These are phyloP conservation scores for Dasysyrphus albostriatus DNA, from an alignment of 2,888 invertebrate species.

Conservation along the genomic window DNA sequence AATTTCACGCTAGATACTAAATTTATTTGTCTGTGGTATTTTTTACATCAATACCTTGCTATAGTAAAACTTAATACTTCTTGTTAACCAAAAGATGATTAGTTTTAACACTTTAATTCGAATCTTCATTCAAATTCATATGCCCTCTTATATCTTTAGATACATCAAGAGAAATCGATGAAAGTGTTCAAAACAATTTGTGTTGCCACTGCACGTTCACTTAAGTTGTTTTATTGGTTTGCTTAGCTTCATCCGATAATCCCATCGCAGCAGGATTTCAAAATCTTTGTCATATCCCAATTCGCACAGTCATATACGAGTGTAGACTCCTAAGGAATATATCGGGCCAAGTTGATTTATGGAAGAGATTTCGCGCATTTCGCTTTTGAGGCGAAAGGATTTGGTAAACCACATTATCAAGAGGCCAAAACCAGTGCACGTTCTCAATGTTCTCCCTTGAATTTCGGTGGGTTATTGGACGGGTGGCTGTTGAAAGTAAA, in stretches of 20 bases:
- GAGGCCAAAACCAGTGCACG: constrained; percentile 58
- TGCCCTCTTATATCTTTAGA: background rate
- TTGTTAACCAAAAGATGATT: background rate
- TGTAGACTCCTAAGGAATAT: constrained; percentile 35
- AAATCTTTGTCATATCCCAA: constrained; percentile 54
- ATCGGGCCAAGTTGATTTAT: constrained; percentile 69
- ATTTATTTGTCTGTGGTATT: no score
- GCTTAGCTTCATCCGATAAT: constrained; percentile 68
- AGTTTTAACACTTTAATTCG: background rate
- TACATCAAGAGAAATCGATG: constrained; percentile 14
- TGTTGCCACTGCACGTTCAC: constrained; percentile 63
- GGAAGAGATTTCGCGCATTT: constrained; percentile 74
- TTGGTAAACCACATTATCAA: constrained; percentile 61
- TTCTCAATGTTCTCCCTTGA: background rate
- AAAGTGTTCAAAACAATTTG: constrained; percentile 52
- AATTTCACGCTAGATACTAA: no score
- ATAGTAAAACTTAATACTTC: no score
- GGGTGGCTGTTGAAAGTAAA: background rate
- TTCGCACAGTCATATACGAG: constrained; percentile 20
- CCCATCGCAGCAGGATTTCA: constrained; percentile 54
- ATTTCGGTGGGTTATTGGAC: background rate
- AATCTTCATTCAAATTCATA: background rate
- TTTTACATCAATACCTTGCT: no score
- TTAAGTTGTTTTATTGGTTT: constrained; percentile 73
- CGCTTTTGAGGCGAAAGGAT: constrained; percentile 66